Base-by-base conservation (phyloP, 2,797 vertebrate species). In the Pseudochromis fuscus region DNA sequence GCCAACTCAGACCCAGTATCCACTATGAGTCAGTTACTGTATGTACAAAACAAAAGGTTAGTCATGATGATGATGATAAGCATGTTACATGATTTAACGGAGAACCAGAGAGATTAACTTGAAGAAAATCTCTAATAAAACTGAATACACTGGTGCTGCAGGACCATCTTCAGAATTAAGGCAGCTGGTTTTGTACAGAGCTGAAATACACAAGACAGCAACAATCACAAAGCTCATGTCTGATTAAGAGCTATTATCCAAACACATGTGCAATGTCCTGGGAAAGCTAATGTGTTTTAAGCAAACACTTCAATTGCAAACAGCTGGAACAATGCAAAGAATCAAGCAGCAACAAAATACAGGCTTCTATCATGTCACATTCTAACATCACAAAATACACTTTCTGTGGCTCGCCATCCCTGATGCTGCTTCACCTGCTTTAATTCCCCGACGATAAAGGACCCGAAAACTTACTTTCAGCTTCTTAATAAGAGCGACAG, bases 81-180 rank as follows among this genome's bases (percentile, higher is more conserved):
- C 30, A 7, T 21, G 12, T 51, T 19, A 28, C 38, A 58, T 44
- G 56, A 77, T 42, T 68, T 37, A 66, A 19, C 75, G n/a, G 58
- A 76, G 35, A 61, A 57, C 18, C 21, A 19, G n/a, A 10, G 19
- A 28, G 15, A 0, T 46, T 37, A 9, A 11, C 19, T 19, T 21
- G 3, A 3, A 21, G 40, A 42, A n/a, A 42, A 42, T 50, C 11
- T 0, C 30, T 9, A 19, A 46, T 52, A 48, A 35, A 45, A 35
- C 7, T 16, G 13, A 45, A 48, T 59, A 78, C 30, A 63, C 9
- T 5, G 10, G 71, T 87, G 79, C 82, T 87, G 82, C 89, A 90
- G 88, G 88, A 81, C 81, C 82, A 79, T 82, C 79, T 16, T 70
- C 6, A 67, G 45, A 45, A 65, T 81, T 46, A 86, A 89, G 85